These are phyloP conservation scores for Adelosebastes latens DNA, from an alignment of 2,797 vertebrate genomes.

Conservation along the genomic window DNA sequence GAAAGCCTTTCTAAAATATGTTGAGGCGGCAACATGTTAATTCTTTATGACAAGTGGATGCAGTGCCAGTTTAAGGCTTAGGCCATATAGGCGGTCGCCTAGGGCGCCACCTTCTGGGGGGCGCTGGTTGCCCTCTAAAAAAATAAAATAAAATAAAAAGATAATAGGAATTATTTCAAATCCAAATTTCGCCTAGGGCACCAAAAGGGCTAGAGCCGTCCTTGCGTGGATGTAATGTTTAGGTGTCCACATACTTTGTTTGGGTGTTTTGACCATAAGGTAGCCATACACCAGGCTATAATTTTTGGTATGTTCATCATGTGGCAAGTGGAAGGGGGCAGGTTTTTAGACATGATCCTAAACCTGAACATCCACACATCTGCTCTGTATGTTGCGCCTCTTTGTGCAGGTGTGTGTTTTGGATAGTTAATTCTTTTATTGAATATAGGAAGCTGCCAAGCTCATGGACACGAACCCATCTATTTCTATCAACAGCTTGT, in stretches of 20 bases:
- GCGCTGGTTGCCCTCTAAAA: too few species aligned
- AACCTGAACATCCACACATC: neutral
- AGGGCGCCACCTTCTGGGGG: too few species aligned
- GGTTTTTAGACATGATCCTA: neutral
- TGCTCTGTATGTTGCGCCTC: neutral
- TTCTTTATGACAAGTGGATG: neutral
- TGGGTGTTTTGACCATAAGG: too few species aligned
- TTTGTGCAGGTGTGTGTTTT: neutral
- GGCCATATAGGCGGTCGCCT: too few species aligned
- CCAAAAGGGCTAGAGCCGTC: too few species aligned
- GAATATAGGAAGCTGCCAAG: neutral
- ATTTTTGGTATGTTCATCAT: neutral
- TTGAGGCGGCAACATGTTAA: neutral
- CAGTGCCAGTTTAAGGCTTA: too few species aligned
- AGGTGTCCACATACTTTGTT: neutral
- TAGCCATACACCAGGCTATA: too few species aligned
- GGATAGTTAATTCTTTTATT: neutral
- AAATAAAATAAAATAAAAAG: too few species aligned
- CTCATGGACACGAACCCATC: neutral
- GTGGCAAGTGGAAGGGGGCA: neutral
- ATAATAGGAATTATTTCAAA: too few species aligned
- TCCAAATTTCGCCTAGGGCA: accelerated
- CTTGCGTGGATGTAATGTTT: neutral
- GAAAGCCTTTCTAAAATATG: neutral
- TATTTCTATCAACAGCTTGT: constrained; percentile 9